Evolutionary conservation across 1,140 invertebrate species (phyloP).

Genomic region (Camponotus vicinus): DNA sequence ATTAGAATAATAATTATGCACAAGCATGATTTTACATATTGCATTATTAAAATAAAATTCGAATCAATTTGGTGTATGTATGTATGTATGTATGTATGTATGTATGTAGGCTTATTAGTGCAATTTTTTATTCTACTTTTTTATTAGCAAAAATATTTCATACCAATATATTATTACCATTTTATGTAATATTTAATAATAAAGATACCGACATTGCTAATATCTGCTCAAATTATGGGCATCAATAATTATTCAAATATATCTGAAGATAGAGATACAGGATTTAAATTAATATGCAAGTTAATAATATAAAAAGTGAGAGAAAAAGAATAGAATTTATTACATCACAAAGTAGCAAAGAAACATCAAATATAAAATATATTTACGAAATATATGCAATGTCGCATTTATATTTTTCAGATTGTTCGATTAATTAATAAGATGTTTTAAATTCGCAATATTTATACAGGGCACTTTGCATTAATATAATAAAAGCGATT

Average conservation of each 20-base stretch:
- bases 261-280: background rate
- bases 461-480: background rate
- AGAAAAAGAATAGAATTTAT: background rate
- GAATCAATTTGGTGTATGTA: no score
- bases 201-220: background rate
- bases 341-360: background rate
- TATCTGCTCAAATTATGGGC: background rate
- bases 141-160: background rate
- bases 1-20: no score
- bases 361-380: conserved; percentile 7
- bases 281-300: background rate
- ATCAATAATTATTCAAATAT: background rate
- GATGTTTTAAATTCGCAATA: conserved; percentile 15
- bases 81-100: no score
- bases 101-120: background rate
- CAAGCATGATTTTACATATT: background rate
- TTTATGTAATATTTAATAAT: background rate
- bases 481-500: conserved; percentile 1
- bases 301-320: conserved; percentile 9
- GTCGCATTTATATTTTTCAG: background rate
- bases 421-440: conserved; percentile 14
- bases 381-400: background rate
- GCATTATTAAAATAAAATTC: background rate
- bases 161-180: background rate
- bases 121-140: background rate